Evolutionary conservation across 2,888 invertebrate species (phyloP), one percentile per base, ranked within the genome.

Genomic region (Yponomeuta cagnagella): DNA sequence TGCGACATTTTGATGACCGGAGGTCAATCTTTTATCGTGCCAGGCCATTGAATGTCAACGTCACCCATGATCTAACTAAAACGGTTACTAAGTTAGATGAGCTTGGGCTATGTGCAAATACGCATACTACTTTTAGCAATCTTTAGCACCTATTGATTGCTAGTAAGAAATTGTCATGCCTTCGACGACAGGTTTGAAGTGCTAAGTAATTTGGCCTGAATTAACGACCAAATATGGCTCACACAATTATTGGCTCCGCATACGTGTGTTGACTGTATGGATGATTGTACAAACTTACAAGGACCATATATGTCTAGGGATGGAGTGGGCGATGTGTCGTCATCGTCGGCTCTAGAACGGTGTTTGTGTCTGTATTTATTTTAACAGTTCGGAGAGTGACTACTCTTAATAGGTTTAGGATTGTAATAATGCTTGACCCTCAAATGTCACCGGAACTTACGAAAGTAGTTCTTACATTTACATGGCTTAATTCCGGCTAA

Each of bases 291-390:
- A 3, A 12, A 58, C 52, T 12, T 58, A 2, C 52, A 15, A 58
- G 52, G 52, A 15, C 52, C 52, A 15, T 58, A 58, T 58, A 52
- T 52, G 52, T 10, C 52, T 75, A 73, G 75, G 76, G 79, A 76
- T 79, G 78, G 3, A 58, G 88, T 87, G 83, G 87, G 88, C 81
- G 85, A 80, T 73, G 74, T 79, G 80, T 77, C 82, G 85, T 86
- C 87, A 86, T 80, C 80, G 78, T 58, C 52, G 15, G 1, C 52
- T 12, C 73, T 72, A 73, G 30, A 23, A 30, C 65, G 10, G 33
- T 65, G 31, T 65, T 31, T 65, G 65, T 30, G 31, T 65, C 30
- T 65, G 65, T 65, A 15, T 58, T 52, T 58, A 12, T 58, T 58
- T 12, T 0, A 12, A 58, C 15, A 58, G 52, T 58, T 58, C 52